A percentile compares a stretch with the other conserved stretches of the same genome.
Evolutionary conservation across 2,797 vertebrate genomes (phyloP).

Genomic region (Poeciliopsis gracilis): DNA sequence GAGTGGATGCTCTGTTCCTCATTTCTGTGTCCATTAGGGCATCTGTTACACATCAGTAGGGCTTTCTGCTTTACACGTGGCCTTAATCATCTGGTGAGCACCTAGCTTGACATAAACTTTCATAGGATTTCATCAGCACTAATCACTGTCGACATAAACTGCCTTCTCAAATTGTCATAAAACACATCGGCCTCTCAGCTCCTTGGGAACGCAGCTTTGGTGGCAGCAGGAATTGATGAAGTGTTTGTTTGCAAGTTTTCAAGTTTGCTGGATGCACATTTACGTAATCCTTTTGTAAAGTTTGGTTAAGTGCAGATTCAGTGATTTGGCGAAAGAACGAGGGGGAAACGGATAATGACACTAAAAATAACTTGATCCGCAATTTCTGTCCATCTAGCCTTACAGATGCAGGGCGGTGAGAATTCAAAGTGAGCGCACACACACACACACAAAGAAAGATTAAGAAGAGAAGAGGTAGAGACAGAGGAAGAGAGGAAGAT

Average conservation of each 20-base stretch:
- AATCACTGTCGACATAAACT: conserved; percentile 78
- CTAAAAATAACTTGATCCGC: conserved; percentile 8
- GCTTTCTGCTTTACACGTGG: conserved; percentile 70
- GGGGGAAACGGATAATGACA: conserved; percentile 10
- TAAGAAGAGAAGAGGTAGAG: conserved; percentile 42
- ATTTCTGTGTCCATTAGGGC: conserved; percentile 44
- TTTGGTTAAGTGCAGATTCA: conserved; percentile 18
- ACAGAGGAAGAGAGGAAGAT: conserved; percentile 55
- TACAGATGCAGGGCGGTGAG: conserved; percentile 8
- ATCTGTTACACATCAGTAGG: conserved; percentile 71
- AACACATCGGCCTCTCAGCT: conserved; percentile 66
- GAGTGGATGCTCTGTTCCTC: conserved; percentile 35
- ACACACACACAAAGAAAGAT: conserved; percentile 17
- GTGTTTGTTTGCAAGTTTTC: conserved; percentile 46
- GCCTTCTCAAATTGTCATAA: conserved; percentile 76
- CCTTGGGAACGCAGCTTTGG: conserved; percentile 64
- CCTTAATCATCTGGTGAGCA: conserved; percentile 69
- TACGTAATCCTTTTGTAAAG: conserved; percentile 19
- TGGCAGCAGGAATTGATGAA: conserved; percentile 47
- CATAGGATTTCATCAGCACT: conserved; percentile 76
- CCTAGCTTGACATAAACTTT: conserved; percentile 69
- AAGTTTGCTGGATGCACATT: conserved; percentile 33
- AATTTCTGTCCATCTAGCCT: neutral
- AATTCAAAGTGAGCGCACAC: conserved; percentile 22
- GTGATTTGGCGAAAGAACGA: conserved; percentile 21